Conservation (phyloP, 2,797 vertebrate genomes). For the Danionella dracula region DNA sequence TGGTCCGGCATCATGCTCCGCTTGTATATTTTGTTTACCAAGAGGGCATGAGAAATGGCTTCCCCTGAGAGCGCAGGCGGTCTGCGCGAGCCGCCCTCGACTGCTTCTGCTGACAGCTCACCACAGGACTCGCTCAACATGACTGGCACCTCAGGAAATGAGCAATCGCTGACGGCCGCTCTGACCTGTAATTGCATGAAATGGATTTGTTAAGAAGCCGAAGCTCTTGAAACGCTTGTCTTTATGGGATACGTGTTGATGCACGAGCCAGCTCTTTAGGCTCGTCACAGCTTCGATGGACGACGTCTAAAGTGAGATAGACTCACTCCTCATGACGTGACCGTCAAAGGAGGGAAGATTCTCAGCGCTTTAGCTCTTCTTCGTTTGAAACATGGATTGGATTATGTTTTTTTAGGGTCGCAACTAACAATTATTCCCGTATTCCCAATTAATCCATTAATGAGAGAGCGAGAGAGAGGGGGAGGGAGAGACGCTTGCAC, state of each 20-base stretch:
- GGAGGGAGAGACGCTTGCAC: too few species aligned
- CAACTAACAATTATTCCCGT: too few species aligned
- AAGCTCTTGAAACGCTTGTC: not conserved
- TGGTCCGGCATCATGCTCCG: slow-evolving; percentile 44
- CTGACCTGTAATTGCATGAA: slow-evolving; percentile 29
- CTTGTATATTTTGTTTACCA: slow-evolving; percentile 55
- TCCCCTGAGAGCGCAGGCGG: slow-evolving; percentile 41
- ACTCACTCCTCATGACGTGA: too few species aligned
- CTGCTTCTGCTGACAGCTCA: slow-evolving; percentile 41
- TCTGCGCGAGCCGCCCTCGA: slow-evolving; percentile 17
- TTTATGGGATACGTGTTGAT: not conserved
- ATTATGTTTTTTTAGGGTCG: too few species aligned
- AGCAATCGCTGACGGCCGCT: slow-evolving; percentile 34
- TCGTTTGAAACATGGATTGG: too few species aligned
- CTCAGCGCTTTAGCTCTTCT: too few species aligned
- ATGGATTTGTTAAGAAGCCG: not conserved
- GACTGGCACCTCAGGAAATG: slow-evolving; percentile 45
- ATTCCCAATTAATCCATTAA: too few species aligned
- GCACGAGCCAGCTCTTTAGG: not conserved
- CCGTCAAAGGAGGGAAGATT: too few species aligned
- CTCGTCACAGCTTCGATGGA: not conserved
- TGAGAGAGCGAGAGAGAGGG: too few species aligned
- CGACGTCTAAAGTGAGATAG: too few species aligned
- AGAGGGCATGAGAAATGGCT: slow-evolving; percentile 54
- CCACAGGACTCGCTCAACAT: slow-evolving; percentile 28